These are phyloP conservation scores for Dipus sagitta DNA, from an alignment of 2,797 vertebrate genomes.

Conservation along the genomic window DNA sequence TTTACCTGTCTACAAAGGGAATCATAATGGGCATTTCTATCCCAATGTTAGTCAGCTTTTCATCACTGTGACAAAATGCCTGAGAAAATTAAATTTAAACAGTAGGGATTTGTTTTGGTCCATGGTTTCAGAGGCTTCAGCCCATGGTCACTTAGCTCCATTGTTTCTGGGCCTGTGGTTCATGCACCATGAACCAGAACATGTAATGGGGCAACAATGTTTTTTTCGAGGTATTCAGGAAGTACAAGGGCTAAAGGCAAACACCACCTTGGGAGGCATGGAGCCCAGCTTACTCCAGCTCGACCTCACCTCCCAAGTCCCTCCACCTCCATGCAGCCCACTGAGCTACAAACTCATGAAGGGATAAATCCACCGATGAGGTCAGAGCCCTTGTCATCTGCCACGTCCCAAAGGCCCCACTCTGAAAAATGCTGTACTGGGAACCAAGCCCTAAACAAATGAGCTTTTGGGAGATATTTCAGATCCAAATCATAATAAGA, in stretches of 20 bases:
- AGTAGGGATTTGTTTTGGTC: background rate
- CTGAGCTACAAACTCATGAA: background rate
- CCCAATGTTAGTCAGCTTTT: background rate
- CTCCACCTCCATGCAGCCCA: background rate
- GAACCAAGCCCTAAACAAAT: background rate
- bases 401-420: background rate
- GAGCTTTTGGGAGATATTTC: background rate
- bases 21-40: background rate
- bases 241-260: rapidly evolving
- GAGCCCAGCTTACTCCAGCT: background rate
- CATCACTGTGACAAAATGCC: background rate
- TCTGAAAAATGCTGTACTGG: background rate
- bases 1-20: background rate
- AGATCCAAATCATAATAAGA: background rate
- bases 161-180: background rate
- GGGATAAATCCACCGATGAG: background rate
- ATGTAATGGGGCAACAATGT: background rate
- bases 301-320: background rate
- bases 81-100: background rate
- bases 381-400: background rate
- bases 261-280: background rate
- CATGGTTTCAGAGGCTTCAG: background rate
- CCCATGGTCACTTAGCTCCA: background rate
- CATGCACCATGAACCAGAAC: no score
- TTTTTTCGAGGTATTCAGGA: background rate